Evolutionary conservation across 2,888 invertebrate genomes (phyloP), one percentile per base, ranked within the genome.

Genomic region (Dusona sp.): DNA sequence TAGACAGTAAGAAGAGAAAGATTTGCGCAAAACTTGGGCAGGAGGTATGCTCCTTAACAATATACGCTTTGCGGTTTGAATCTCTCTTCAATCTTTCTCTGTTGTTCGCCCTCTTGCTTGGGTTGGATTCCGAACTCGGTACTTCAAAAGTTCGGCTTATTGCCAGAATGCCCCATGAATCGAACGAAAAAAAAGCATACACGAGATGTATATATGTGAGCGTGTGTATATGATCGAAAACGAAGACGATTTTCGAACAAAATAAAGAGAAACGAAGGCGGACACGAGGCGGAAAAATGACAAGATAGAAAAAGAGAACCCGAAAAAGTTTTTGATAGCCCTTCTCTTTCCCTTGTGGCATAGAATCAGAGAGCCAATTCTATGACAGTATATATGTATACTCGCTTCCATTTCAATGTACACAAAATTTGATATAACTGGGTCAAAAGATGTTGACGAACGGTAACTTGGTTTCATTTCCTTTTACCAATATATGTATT

Each of bases 91-190:
- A 70, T 33, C n/a, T 54, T 45, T 38, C 73, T 36, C 38, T 22
- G 9, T 72, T 72, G 36, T 77, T 74, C 42, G 61, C 74, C 19
- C 33, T 73, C 45, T 81, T 42, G 33, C 42, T 57, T 64, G 36
- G 42, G 33, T 3, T 45, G 48, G 25, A 72, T 42, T 51, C 16
- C 64, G 25, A 75, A 73, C 65, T 74, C 72, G 77, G 75, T 48
- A 57, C 83, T 80, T 48, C 67, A 75, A 77, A 75, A 79, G 82
- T 82, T 75, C 87, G 82, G 84, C 79, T 79, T 57, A 84, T 70
- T 84, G 84, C 82, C 82, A 87, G 84, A 65, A 75, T 82, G 65
- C 57, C 25, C 68, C 45, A 13, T 57, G 79, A 38, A 79, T 79
- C 74, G 79, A 72, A 57, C 33, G 22, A n/a, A 54, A 54, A 51